phyloP scores from a whole-genome alignment of 2,888 invertebrate species.

The Diplazon laetatorius region DNA sequence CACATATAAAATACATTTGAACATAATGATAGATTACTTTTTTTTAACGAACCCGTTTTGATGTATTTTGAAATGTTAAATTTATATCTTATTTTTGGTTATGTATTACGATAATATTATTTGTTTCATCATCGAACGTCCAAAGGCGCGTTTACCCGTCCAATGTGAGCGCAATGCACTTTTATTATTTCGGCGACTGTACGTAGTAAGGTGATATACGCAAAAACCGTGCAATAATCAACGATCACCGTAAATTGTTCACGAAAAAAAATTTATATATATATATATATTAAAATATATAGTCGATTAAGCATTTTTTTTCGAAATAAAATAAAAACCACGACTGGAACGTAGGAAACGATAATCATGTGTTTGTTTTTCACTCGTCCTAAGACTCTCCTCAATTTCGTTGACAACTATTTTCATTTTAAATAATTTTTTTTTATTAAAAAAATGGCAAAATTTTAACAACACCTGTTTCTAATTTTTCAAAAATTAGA shows the following conservation, averaged over 20 bases:
- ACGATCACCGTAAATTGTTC: slow-evolving; percentile 35
- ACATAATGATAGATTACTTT: neutral
- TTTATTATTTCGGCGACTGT: slow-evolving; percentile 27
- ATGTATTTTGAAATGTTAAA: slow-evolving; percentile 35
- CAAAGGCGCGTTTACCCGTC: slow-evolving; percentile 14
- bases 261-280: slow-evolving; percentile 25
- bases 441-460: no score
- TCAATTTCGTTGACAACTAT: no score
- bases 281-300: no score
- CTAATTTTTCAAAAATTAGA: no score
- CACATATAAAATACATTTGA: slow-evolving; percentile 7
- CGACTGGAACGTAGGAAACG: slow-evolving; percentile 26
- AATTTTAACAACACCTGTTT: no score
- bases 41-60: slow-evolving; percentile 15
- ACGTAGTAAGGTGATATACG: slow-evolving; percentile 25
- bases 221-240: slow-evolving; percentile 35
- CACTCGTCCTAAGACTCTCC: no score
- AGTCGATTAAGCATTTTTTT: slow-evolving; percentile 34
- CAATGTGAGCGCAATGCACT: slow-evolving; percentile 17
- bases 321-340: slow-evolving; percentile 36
- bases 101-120: slow-evolving; percentile 25
- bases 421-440: no score
- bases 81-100: slow-evolving; percentile 23
- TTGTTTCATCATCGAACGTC: slow-evolving; percentile 34
- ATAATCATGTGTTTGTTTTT: neutral